Conservation (phyloP, 2,797 vertebrate genomes). For the Babyrousa celebensis region DNA sequence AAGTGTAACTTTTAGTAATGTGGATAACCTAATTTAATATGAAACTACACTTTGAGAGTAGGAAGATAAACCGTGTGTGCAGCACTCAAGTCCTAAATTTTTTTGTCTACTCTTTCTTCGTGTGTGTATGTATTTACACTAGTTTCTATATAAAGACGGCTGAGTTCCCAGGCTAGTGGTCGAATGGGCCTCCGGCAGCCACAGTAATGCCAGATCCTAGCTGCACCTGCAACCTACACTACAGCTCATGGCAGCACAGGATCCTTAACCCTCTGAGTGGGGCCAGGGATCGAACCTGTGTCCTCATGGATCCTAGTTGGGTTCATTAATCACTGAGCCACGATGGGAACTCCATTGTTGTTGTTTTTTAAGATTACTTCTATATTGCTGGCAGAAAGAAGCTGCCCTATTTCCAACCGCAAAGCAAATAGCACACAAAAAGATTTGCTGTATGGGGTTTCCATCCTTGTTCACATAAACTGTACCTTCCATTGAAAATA, state of each 20-base stretch:
- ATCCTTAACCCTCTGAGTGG: too few relatives aligned
- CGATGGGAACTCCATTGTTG: too few relatives aligned
- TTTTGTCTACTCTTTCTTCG: background rate
- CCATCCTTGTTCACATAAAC: background rate
- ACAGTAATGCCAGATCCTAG: too few relatives aligned
- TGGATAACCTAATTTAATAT: background rate
- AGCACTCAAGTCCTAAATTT: background rate
- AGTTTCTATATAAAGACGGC: background rate
- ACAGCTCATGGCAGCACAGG: too few relatives aligned
- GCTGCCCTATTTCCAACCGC: background rate
- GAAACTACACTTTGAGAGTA: background rate
- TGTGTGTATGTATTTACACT: background rate
- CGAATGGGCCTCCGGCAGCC: too few relatives aligned
- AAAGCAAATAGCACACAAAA: background rate
- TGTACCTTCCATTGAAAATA: background rate
- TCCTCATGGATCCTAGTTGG: too few relatives aligned
- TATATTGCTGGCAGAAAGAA: background rate
- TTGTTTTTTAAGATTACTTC: background rate
- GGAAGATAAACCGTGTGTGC: background rate
- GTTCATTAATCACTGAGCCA: too few relatives aligned
- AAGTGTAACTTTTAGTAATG: background rate
- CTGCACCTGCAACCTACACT: too few relatives aligned
- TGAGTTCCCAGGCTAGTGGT: background rate
- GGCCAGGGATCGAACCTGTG: too few relatives aligned
- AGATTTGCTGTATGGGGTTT: background rate